Conservation (phyloP, 2,888 invertebrate species). For the Pomacea canaliculata region DNA sequence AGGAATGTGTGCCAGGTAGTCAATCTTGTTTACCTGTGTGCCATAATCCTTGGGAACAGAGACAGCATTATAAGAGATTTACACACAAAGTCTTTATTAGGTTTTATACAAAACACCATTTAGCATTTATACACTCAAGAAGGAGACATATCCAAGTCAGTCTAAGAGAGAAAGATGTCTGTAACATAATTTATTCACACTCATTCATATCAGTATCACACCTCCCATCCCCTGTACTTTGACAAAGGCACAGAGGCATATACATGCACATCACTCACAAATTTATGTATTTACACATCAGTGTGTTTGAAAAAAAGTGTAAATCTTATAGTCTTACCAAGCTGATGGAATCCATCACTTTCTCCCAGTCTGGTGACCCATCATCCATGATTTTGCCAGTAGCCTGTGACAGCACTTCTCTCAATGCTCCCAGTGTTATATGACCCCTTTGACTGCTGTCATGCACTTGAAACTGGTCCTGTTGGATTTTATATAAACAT, state of each 20-base stretch:
- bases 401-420: neutral
- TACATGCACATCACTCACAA: too few species aligned
- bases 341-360: conserved; percentile 11
- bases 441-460: conserved; percentile 14
- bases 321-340: conserved; percentile 3
- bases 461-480: conserved; percentile 15
- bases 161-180: too few species aligned
- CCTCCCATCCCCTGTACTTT: too few species aligned
- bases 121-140: too few species aligned
- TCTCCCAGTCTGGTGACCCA: conserved; percentile 2
- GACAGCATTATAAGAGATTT: too few species aligned
- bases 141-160: too few species aligned
- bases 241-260: too few species aligned
- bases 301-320: too few species aligned
- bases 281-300: too few species aligned
- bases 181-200: too few species aligned
- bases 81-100: neutral
- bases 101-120: too few species aligned
- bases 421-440: neutral
- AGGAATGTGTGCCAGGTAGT: conserved; percentile 24
- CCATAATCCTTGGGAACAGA: conserved; percentile 10
- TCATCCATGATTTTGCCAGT: conserved; percentile 1
- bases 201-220: too few species aligned
- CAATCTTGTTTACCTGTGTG: conserved; percentile 16
- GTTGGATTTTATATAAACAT: neutral